Base-by-base conservation (phyloP, 1,140 invertebrate genomes). In the Macrobrachium rosenbergii region DNA sequence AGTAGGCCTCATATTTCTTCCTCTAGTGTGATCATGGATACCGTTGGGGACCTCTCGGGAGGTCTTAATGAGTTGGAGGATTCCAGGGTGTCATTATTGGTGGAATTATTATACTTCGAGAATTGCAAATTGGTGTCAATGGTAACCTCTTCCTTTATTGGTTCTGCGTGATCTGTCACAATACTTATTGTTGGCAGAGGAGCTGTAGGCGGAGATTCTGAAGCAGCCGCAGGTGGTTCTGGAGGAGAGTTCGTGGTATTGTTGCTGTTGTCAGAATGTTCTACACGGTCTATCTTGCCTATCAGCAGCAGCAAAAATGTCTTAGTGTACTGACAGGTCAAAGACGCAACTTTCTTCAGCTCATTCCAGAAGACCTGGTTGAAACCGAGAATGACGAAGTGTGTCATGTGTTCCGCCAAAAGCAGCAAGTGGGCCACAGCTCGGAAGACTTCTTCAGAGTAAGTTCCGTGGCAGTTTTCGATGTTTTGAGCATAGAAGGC, bases 351-450 rank as follows among this genome's bases (percentile, higher is more conserved):
- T 6, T 43, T 60, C 59, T 14, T 37, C 28, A 83, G 73, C 21
- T 86, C 76, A 14, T 8, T 14, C 28, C 84, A n/a, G 77, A 86
- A 86, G 8, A 43, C 72, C n/a, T 80, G 43, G 59, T 73, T 80
- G 67, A 86, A 73, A 58, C 67, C 21, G 3, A 86, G 23, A 52
- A 86, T 45, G 11, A 79, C 17, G 23, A 81, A 67, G 63, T 86
- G 84, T 8, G 78, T 86, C 52, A 86, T 58, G 58, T 86, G 84
- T 37, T 81, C 77, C 23, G 14, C 23, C 77, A 86, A 17, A 43
- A 86, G 64, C 21, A 86, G 84, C 3, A 86, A 16, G 84, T 81
- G 79, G 37, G 84, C 84, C 14, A 80, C 59, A 6, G 84, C 84
- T 19, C 84, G 84, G 58, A 86, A 80, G 10, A 86, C 67, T 58